Evolutionary conservation across 2,113 vertebrate species (phyloP).

Genomic region (Paracanthobrama guichenoti): DNA sequence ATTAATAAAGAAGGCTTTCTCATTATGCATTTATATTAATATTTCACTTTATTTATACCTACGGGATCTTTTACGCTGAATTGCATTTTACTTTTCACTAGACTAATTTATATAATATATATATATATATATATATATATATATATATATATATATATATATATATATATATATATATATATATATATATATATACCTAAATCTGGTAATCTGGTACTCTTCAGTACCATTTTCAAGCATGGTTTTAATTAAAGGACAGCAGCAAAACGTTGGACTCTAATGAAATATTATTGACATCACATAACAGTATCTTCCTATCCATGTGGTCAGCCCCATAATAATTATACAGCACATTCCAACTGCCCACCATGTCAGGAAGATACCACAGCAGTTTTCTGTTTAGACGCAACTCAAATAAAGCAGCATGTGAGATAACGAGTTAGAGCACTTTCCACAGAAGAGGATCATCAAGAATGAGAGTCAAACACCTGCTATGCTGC

Average conservation of each 20-base stretch:
- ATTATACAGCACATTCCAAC: constrained; percentile 10
- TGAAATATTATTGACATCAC: neutral
- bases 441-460: constrained; percentile 58
- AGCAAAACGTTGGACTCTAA: neutral
- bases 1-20: neutral
- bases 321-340: constrained; percentile 14
- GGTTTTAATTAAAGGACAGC: neutral
- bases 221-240: neutral
- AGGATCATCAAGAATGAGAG: constrained; percentile 70
- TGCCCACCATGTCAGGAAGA: constrained; percentile 20
- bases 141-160: too few species aligned
- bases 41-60: neutral
- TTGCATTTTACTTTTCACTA: neutral
- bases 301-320: neutral
- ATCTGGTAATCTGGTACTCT: too few species aligned
- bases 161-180: too few species aligned
- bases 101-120: too few species aligned
- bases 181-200: too few species aligned
- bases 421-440: constrained; percentile 59
- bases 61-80: neutral
- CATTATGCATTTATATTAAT: neutral
- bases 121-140: too few species aligned
- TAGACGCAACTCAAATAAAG: constrained; percentile 81
- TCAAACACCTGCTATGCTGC: constrained; percentile 81
- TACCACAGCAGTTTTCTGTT: neutral